A percentile compares a stretch with the other conserved stretches of the same genome.
Conservation (phyloP, 1,140 invertebrate species). For the Cardiocondyla obscurior region DNA sequence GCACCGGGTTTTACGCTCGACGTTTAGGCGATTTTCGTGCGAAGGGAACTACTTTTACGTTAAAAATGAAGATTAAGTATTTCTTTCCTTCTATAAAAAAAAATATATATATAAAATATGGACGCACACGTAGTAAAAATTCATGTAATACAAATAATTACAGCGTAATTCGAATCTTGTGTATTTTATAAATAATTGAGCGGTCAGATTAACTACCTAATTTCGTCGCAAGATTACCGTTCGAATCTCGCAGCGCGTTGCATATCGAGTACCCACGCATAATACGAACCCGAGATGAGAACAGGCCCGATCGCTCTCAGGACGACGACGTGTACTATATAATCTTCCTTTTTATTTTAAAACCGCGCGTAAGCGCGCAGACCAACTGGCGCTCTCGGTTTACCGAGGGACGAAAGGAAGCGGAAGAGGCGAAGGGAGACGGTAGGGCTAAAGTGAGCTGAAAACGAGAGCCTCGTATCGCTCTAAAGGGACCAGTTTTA, state of each 20-base stretch:
- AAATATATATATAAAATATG: neutral
- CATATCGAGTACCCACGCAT: conserved; percentile 25
- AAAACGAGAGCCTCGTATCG: conserved; percentile 54
- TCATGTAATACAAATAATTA: neutral
- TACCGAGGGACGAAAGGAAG: neutral
- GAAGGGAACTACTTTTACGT: neutral
- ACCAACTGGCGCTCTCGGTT: conserved; percentile 38
- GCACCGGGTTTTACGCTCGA: neutral
- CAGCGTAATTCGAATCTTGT: neutral
- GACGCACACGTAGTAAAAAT: neutral
- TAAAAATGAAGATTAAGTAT: neutral
- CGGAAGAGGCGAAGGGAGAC: neutral
- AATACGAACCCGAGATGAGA: neutral
- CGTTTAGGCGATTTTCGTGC: neutral
- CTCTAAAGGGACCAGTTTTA: conserved; percentile 56
- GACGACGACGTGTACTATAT: neutral
- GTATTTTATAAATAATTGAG: neutral
- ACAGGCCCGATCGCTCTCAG: conserved; percentile 24
- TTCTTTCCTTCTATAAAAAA: neutral
- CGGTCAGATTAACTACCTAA: neutral
- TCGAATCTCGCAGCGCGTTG: conserved; percentile 31
- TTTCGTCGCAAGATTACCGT: neutral
- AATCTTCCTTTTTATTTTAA: conserved; percentile 27
- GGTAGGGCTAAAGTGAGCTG: neutral
- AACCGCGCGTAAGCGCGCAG: conserved; percentile 28